Percentiles rank a stretch among this genome's conserved stretches.
These are phyloP conservation scores for Albula glossodonta DNA, from an alignment of 2,113 vertebrate genomes.

Conservation along the genomic window DNA sequence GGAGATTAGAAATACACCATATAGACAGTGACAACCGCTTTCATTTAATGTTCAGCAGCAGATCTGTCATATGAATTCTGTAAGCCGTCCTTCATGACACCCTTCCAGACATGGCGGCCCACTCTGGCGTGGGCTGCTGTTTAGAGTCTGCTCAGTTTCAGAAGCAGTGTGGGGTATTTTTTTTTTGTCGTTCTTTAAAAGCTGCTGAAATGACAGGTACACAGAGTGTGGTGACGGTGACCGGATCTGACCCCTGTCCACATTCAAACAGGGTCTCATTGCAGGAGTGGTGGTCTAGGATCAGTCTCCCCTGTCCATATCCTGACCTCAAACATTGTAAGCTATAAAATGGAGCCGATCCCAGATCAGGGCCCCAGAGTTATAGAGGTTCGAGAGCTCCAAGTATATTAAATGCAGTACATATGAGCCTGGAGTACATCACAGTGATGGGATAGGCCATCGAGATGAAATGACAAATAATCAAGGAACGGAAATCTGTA, in stretches of 20 bases:
- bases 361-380: no score
- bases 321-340: no score
- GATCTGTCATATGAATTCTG: background rate
- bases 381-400: slow-evolving; percentile 40
- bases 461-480: no score
- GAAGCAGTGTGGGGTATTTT: background rate
- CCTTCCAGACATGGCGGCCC: background rate
- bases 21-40: background rate
- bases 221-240: background rate
- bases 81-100: background rate
- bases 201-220: background rate
- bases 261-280: no score
- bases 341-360: no score
- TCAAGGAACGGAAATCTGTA: no score
- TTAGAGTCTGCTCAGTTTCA: background rate
- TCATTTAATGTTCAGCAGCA: background rate
- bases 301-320: no score
- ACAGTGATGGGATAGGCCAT: no score
- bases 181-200: background rate
- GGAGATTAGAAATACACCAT: background rate
- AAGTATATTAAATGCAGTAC: slow-evolving; percentile 19
- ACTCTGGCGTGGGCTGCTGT: background rate
- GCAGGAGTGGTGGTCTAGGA: no score
- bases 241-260: no score
- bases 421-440: no score